Evolutionary conservation across 2,797 vertebrate species (phyloP).

Genomic region (Ficedula albicollis): DNA sequence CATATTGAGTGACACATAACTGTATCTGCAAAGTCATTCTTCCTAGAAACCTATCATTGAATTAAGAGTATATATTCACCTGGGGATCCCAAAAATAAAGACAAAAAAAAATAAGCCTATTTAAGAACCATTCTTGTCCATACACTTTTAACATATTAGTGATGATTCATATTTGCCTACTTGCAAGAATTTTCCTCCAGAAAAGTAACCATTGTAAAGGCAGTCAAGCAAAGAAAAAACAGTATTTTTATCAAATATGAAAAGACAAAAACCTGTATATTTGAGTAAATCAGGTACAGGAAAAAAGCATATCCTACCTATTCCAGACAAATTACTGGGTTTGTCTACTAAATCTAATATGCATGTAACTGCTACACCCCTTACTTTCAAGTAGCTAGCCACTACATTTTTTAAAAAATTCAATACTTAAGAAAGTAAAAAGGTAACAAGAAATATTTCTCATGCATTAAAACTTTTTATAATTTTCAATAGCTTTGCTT

Average conservation of each 20-base stretch:
- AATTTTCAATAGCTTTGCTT: background rate
- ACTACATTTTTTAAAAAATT: background rate
- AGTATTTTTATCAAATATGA: background rate
- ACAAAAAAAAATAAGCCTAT: background rate
- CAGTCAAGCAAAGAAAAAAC: background rate
- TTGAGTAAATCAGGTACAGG: background rate
- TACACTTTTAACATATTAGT: background rate
- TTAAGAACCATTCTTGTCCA: background rate
- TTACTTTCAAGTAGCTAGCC: background rate
- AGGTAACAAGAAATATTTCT: background rate
- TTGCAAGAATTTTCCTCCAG: background rate
- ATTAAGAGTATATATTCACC: background rate
- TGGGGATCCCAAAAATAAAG: background rate
- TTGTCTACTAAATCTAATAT: background rate
- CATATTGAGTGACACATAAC: background rate
- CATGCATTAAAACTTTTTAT: background rate
- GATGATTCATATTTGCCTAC: background rate
- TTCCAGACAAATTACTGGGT: background rate
- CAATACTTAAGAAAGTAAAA: background rate
- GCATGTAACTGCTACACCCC: background rate
- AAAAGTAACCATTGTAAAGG: background rate
- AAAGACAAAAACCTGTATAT: background rate
- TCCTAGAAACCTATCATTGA: background rate
- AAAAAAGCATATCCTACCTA: background rate
- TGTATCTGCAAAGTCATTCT: background rate